A percentile compares a stretch with the other conserved stretches of the same genome.
phyloP scores from a whole-genome alignment of 2,113 vertebrate genomes.

The Pelmatolapia mariae region DNA sequence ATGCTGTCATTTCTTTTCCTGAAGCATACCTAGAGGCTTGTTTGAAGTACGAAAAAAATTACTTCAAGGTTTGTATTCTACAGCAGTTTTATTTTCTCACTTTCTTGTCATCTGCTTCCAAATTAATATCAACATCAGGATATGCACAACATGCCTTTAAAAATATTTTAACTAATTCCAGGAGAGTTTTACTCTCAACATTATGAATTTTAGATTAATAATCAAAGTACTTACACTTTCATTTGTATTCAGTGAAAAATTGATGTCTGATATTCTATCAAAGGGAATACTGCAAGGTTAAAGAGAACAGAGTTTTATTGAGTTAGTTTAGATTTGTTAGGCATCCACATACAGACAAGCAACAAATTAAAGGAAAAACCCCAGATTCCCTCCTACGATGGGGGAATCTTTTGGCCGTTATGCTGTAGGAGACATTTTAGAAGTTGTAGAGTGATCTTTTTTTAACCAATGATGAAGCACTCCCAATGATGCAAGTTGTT shows the following conservation, averaged over 20 bases:
- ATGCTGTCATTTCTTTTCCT: not conserved
- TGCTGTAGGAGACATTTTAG: not conserved
- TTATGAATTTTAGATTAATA: constrained; percentile 23
- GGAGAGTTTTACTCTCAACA: not conserved
- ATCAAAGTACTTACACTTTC: constrained; percentile 90
- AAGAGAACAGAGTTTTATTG: constrained; percentile 67
- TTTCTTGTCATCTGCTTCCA: not conserved
- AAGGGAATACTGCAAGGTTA: constrained; percentile 92
- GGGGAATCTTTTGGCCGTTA: not conserved
- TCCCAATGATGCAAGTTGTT: not conserved
- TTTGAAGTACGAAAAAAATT: not conserved
- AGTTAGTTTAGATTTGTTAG: constrained; percentile 33
- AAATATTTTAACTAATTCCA: not conserved
- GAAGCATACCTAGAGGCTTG: not conserved
- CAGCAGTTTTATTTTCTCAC: not conserved
- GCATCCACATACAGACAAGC: not conserved
- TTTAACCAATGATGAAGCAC: not conserved
- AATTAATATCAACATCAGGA: not conserved
- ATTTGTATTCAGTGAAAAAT: constrained; percentile 97
- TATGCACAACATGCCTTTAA: not conserved
- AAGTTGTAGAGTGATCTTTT: not conserved
- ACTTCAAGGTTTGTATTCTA: not conserved
- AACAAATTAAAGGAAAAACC: not conserved
- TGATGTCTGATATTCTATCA: constrained; percentile 99
- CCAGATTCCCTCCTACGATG: not conserved